Conservation (phyloP, 2,888 invertebrate genomes). For the Ormyrus rosae region DNA sequence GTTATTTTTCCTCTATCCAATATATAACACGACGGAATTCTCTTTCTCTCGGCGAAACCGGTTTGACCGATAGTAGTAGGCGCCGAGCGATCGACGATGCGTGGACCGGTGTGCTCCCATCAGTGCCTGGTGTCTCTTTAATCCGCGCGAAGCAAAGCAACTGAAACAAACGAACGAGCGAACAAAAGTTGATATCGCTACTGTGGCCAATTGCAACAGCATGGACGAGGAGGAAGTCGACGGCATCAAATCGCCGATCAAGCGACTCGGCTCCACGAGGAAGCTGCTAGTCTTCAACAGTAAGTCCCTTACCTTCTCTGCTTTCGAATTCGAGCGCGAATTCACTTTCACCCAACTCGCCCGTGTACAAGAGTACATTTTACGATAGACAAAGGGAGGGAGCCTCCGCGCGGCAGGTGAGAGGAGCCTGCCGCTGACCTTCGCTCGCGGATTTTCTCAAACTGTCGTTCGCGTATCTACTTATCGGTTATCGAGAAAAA, state of each 20-base stretch:
- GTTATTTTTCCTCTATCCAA: background rate
- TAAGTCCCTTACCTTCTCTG: constrained; percentile 76
- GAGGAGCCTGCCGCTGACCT: background rate
- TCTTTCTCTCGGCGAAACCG: background rate
- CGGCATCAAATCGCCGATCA: constrained; percentile 86
- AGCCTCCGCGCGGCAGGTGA: background rate
- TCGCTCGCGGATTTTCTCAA: constrained; percentile 15
- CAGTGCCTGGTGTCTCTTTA: too few relatives aligned
- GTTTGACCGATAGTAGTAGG: background rate
- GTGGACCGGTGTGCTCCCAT: too few relatives aligned
- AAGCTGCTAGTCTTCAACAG: constrained; percentile 88
- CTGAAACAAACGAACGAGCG: too few relatives aligned
- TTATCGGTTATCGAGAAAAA: background rate
- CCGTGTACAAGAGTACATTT: too few relatives aligned
- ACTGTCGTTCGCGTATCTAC: constrained; percentile 7
- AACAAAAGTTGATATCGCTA: too few relatives aligned
- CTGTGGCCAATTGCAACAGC: constrained; percentile 31
- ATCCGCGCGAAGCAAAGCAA: too few relatives aligned
- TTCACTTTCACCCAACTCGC: too few relatives aligned
- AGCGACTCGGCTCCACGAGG: constrained; percentile 87
- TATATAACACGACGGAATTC: background rate
- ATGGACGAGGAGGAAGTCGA: constrained; percentile 87
- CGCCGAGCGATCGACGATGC: background rate
- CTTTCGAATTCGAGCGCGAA: too few relatives aligned
- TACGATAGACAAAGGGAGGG: too few relatives aligned